A percentile compares a stretch with the other conserved stretches of the same genome.
Evolutionary conservation across 1,140 invertebrate genomes (phyloP).

Genomic region (Plectrocnemia conspersa): DNA sequence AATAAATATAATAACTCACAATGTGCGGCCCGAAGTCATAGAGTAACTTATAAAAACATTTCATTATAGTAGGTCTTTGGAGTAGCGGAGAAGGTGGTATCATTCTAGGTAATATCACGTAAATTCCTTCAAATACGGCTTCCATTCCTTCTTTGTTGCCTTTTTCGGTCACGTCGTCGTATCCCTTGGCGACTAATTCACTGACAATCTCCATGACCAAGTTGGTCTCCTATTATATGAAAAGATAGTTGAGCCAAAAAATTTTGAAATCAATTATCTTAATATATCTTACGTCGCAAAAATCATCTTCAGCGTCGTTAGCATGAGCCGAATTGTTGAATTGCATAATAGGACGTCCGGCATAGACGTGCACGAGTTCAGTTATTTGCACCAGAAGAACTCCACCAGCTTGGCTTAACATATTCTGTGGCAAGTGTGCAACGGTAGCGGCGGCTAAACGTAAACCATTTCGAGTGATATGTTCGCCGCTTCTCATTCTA

Average conservation of each 20-base stretch:
- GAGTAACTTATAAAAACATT: slow-evolving; percentile 30
- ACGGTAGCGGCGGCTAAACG: slow-evolving; percentile 21
- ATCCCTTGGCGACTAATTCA: slow-evolving; percentile 24
- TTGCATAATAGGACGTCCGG: slow-evolving; percentile 5
- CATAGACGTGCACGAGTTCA: slow-evolving; percentile 10
- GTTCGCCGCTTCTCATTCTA: slow-evolving; percentile 1
- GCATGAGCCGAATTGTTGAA: slow-evolving; percentile 18
- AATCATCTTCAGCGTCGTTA: slow-evolving; percentile 31
- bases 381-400: slow-evolving; percentile 6
- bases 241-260: neutral
- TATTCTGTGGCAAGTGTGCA: slow-evolving; percentile 12
- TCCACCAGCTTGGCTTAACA: slow-evolving; percentile 12
- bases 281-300: slow-evolving; percentile 25
- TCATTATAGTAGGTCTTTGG: slow-evolving; percentile 23
- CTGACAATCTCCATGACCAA: slow-evolving; percentile 30
- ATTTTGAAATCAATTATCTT: neutral
- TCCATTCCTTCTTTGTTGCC: slow-evolving; percentile 19
- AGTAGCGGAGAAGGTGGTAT: slow-evolving; percentile 25
- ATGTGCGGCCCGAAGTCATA: slow-evolving; percentile 30
- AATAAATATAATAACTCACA: slow-evolving; percentile 14
- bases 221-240: slow-evolving; percentile 24
- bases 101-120: slow-evolving; percentile 23
- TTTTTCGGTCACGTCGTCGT: slow-evolving; percentile 15
- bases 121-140: slow-evolving; percentile 17
- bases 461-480: slow-evolving; percentile 13